These are phyloP conservation scores for Condylura cristata DNA, from an alignment of 2,113 vertebrate species.

Conservation along the genomic window DNA sequence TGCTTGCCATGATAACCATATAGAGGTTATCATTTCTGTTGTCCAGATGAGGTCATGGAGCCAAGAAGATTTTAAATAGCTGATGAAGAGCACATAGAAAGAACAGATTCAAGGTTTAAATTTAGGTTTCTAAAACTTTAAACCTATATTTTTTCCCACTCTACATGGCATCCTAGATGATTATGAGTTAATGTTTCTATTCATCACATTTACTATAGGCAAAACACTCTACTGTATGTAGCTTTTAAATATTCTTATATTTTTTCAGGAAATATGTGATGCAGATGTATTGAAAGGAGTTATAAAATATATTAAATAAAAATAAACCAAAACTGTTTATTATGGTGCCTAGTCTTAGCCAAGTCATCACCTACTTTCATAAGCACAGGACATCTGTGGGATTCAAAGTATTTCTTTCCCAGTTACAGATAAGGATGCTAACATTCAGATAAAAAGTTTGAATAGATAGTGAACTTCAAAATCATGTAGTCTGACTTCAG, in stretches of 20 bases:
- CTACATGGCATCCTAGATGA: neutral
- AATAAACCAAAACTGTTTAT: too few species aligned
- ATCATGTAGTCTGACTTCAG: neutral
- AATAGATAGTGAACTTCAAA: neutral
- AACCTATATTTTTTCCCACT: neutral
- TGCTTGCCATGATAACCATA: neutral
- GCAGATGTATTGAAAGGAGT: conserved; percentile 16
- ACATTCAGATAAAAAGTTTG: neutral
- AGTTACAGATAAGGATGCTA: neutral
- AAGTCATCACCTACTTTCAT: conserved; percentile 14
- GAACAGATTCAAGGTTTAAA: conserved; percentile 18
- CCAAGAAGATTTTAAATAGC: neutral
- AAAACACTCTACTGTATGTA: neutral
- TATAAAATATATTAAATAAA: conserved; percentile 6
- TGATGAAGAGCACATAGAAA: neutral
- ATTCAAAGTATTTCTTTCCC: neutral
- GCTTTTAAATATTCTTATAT: neutral
- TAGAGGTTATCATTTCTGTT: neutral
- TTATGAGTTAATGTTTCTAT: neutral
- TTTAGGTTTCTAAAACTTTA: neutral
- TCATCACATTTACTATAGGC: neutral
- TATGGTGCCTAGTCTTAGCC: neutral
- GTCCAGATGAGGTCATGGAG: neutral
- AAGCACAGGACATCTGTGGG: neutral
- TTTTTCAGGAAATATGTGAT: conserved; percentile 7